A percentile compares a stretch with the other conserved stretches of the same genome.
phyloP scores from a whole-genome alignment of 2,113 vertebrate genomes.

The Circaetus gallicus region DNA sequence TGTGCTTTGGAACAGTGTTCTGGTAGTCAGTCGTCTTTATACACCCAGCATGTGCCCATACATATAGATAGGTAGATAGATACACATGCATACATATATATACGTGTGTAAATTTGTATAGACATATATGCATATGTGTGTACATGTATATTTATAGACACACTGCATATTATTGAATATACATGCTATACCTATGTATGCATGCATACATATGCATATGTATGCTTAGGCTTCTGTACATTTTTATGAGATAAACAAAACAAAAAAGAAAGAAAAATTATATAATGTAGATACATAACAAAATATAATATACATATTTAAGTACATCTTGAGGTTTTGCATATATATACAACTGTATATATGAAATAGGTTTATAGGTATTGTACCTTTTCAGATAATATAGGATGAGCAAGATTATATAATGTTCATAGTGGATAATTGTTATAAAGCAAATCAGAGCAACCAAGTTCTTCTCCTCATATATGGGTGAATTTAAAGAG shows the following conservation, averaged over 20 bases:
- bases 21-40: background rate
- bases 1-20: background rate
- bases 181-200: background rate
- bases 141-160: background rate
- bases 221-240: background rate
- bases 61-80: background rate
- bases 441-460: background rate
- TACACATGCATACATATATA: background rate
- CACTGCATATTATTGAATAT: background rate
- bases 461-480: background rate
- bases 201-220: background rate
- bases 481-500: background rate
- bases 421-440: background rate
- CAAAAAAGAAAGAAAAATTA: background rate
- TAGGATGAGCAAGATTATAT: background rate
- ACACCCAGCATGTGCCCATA: background rate
- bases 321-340: background rate
- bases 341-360: background rate
- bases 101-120: background rate
- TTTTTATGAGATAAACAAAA: background rate
- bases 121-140: background rate
- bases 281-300: background rate
- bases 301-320: background rate
- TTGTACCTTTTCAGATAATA: background rate
- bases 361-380: background rate